phyloP scores from a whole-genome alignment of 2,888 invertebrate genomes.

The Linnaemya vulpina region DNA sequence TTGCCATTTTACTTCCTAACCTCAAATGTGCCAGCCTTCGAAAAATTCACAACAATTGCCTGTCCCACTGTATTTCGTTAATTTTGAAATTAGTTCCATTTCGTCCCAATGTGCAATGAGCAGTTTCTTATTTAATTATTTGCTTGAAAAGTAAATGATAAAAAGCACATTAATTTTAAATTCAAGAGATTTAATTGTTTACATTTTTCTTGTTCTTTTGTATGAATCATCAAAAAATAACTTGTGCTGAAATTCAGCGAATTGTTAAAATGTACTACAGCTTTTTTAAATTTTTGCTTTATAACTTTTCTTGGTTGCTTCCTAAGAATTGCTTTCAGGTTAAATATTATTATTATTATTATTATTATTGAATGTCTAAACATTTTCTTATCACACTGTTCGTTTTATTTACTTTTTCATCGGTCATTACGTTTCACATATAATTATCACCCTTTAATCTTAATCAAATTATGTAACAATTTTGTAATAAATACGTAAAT shows the following conservation, averaged over 20 bases:
- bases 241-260: not conserved
- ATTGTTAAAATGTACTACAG: not conserved
- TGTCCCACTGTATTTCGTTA: too few relatives aligned
- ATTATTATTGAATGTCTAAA: not conserved
- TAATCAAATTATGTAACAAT: not conserved
- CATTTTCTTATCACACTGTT: not conserved
- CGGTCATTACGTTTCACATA: not conserved
- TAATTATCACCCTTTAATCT: not conserved
- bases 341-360: not conserved
- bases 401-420: not conserved
- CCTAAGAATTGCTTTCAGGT: not conserved
- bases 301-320: not conserved
- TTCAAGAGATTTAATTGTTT: not conserved
- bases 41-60: too few relatives aligned
- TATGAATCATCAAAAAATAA: conserved; percentile 10
- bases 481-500: not conserved
- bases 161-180: not conserved
- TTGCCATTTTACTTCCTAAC: too few relatives aligned
- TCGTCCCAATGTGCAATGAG: not conserved
- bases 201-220: not conserved
- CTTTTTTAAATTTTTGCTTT: not conserved
- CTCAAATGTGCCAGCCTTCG: too few relatives aligned
- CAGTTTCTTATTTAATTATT: not conserved
- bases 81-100: too few relatives aligned
- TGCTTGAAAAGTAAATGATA: not conserved